These are phyloP conservation scores for Drosophila phalerata DNA, from an alignment of 2,888 invertebrate species.

Conservation along the genomic window DNA sequence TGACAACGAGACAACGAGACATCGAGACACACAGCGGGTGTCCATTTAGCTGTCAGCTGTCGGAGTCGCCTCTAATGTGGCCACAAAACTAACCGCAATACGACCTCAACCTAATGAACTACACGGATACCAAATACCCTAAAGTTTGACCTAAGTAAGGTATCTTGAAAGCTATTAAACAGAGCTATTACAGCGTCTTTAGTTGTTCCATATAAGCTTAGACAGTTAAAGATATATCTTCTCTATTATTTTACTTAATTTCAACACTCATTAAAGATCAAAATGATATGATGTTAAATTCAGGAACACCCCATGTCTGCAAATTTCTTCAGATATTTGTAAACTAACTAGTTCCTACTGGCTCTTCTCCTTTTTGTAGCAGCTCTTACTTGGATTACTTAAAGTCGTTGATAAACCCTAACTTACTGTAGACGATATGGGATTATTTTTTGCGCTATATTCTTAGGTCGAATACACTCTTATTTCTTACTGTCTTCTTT, in stretches of 20 bases:
- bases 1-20: slow-evolving; percentile 1
- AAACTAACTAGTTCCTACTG: neutral
- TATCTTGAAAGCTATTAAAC: too few species aligned
- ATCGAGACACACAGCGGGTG: slow-evolving; percentile 49
- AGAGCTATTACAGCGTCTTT: neutral
- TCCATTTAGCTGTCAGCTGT: slow-evolving; percentile 26
- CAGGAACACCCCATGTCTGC: too few species aligned
- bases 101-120: slow-evolving; percentile 62
- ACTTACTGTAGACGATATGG: neutral
- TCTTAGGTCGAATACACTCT: neutral
- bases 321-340: too few species aligned
- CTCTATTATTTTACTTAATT: too few species aligned
- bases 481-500: neutral
- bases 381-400: too few species aligned
- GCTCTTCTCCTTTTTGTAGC: too few species aligned
- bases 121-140: slow-evolving; percentile 33
- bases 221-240: neutral
- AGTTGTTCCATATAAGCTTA: neutral
- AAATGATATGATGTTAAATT: too few species aligned
- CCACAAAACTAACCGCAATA: slow-evolving; percentile 61
- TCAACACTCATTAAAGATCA: too few species aligned
- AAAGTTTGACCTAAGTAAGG: neutral
- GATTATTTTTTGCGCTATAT: neutral
- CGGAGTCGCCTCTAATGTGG: slow-evolving; percentile 48
- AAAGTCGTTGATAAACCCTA: too few species aligned